Percentiles rank a stretch among this genome's conserved stretches.
phyloP scores from a whole-genome alignment of 2,113 vertebrate species.

The Smithornis capensis region DNA sequence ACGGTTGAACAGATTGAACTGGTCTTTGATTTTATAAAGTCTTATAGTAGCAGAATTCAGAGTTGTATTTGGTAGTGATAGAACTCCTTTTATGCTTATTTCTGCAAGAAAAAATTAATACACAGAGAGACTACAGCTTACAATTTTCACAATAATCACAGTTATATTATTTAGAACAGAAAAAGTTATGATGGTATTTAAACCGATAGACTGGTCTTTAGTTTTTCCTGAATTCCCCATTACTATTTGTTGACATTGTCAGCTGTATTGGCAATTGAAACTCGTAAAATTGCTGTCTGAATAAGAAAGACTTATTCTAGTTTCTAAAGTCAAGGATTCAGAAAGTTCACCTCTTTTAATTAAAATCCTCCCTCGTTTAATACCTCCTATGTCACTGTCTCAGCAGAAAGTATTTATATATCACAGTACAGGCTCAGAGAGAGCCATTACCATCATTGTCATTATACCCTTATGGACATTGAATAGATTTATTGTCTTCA shows the following conservation, averaged over 20 bases:
- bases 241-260: not conserved
- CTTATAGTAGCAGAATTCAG: not conserved
- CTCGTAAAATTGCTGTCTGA: not conserved
- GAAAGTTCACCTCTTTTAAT: not conserved
- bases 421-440: not conserved
- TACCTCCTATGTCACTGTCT: not conserved
- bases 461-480: not conserved
- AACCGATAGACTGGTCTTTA: accelerated
- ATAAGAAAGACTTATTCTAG: not conserved
- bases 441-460: accelerated
- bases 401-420: not conserved
- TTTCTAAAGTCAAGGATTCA: not conserved
- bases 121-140: accelerated
- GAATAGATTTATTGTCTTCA: not conserved
- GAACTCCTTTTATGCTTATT: not conserved
- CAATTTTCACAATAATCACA: not conserved
- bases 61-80: not conserved
- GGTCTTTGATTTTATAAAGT: not conserved
- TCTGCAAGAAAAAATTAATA: not conserved
- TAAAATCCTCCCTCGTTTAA: not conserved
- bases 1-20: no score
- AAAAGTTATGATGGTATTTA: not conserved
- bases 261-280: not conserved
- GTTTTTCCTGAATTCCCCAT: not conserved
- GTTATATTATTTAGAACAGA: not conserved